Evolutionary conservation across 2,888 invertebrate species (phyloP), one percentile per base, ranked within the genome.

Genomic region (Hydroisotoma schaefferi): DNA sequence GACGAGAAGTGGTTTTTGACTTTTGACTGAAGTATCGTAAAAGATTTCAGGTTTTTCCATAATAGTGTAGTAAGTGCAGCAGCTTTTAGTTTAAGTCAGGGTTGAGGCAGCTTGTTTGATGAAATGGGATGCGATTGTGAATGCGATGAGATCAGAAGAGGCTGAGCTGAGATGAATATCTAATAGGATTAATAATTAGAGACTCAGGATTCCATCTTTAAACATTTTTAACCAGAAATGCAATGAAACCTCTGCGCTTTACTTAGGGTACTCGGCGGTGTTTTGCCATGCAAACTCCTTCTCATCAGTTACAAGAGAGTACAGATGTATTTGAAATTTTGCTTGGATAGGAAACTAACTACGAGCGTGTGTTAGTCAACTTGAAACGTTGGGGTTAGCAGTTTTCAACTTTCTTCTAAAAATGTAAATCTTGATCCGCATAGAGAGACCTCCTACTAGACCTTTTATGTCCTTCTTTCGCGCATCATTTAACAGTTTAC

Each of bases 111-210:
- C 20, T 6, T 23, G 23, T 43, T 43, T 47, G 20, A 23, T 23
- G 25, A 26, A 47, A 47, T 26, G 20, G 23, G 47, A 47, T 47
- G 47, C 47, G 18, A 43, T 43, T n/a, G n/a, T 6, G 23, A 25
- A 47, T 47, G 47, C 47, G 43, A 47, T 23, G 47, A 47, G 47
- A 47, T 47, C 47, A 8, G 47, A 47, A n/a, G 20, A 47, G 47
- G 26, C 47, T 10, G 47, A 47, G 47, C 25, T 25, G 47, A 26
- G 47, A 47, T 47, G 47, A 22, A 47, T 26, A 47, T 47, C 47
- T 23, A 47, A 47, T 47, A 6, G 25, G 25, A 25, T 23, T 47
- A 47, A 47, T 47, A 47, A 47, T 47, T 23, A 47, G 47, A 6
- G 8, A 47, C 10, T 26, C 26, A 6, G 20, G 18, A 8, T 47